Evolutionary conservation across 2,113 vertebrate genomes (phyloP).

Genomic region (Carassius carassius): DNA sequence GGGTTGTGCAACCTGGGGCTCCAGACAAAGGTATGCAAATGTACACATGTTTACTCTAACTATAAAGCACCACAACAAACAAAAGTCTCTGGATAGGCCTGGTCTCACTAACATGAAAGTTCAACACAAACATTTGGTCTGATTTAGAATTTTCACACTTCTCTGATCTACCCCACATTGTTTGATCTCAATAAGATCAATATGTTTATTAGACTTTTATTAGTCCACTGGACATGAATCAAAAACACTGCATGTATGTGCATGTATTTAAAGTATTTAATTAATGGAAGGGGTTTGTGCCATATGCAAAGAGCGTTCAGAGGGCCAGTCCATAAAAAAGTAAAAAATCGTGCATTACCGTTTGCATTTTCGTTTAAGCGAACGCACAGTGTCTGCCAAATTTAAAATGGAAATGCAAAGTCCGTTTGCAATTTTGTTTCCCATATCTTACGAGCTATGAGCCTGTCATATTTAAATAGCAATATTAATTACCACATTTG

Average conservation of each 20-base stretch:
- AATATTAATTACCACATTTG: too few species aligned
- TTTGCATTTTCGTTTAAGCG: too few species aligned
- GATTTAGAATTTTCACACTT: neutral
- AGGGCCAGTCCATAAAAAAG: neutral
- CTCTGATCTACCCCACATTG: neutral
- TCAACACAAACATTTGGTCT: neutral
- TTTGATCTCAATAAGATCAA: constrained; percentile 2
- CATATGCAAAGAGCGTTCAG: neutral
- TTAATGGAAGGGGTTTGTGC: neutral
- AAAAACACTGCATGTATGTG: constrained; percentile 23
- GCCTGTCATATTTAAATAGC: too few species aligned
- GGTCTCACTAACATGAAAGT: neutral
- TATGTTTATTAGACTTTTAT: neutral
- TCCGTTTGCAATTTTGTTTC: too few species aligned
- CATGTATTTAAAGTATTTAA: neutral
- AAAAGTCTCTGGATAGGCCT: neutral
- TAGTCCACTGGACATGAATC: neutral
- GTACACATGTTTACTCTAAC: neutral
- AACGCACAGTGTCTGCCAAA: too few species aligned
- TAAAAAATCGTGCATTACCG: too few species aligned
- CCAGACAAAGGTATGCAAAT: constrained; percentile 67
- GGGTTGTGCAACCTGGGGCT: constrained; percentile 71
- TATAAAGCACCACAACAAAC: neutral
- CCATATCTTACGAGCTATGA: too few species aligned
- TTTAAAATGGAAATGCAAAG: too few species aligned